These are phyloP conservation scores for Rattus norvegicus DNA, from an alignment of 2,113 vertebrate genomes.

Conservation along the genomic window GRCr8 NC_086028.1:84138501-84139000, in stretches of 20 bases:
- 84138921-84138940: background rate
- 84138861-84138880: background rate
- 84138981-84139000: background rate
- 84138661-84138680: no score
- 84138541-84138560: no score
- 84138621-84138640: no score
- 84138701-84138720: background rate
- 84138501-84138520: no score
- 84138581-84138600: no score
- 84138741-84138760: no score
- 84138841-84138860: background rate
- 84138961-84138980: background rate
- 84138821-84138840: background rate
- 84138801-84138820: background rate
- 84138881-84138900: background rate
- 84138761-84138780: background rate
- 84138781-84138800: background rate
- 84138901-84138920: background rate
- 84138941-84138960: background rate
- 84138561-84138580: no score
- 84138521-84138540: no score
- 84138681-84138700: no score
- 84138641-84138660: no score
- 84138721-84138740: background rate
- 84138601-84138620: no score